These are phyloP conservation scores for Mercenaria mercenaria DNA, from an alignment of 1,140 invertebrate species.

Conservation along the genomic window DNA sequence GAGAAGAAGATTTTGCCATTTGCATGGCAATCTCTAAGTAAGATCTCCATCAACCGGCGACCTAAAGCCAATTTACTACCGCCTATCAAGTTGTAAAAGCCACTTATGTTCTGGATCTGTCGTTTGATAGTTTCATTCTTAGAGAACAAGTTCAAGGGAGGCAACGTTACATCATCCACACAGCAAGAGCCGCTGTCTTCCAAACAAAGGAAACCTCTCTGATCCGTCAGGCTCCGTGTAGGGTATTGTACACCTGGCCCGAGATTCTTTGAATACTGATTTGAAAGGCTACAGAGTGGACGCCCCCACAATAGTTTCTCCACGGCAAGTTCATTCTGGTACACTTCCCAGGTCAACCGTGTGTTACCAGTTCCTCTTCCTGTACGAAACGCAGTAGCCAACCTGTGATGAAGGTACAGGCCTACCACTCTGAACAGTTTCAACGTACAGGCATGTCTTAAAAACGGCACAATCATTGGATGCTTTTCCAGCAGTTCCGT, in stretches of 20 bases:
- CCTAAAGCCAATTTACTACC: neutral
- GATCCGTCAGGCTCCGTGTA: neutral
- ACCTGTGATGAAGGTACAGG: neutral
- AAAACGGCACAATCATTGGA: neutral
- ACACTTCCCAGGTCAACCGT: neutral
- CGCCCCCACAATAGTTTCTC: neutral
- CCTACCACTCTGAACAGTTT: neutral
- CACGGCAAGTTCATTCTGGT: neutral
- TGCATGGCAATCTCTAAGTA: neutral
- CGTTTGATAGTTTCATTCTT: neutral
- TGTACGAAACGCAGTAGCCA: too few relatives aligned
- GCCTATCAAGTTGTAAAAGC: neutral
- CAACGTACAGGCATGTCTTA: neutral
- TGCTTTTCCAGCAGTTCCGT: neutral
- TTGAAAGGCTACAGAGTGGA: neutral
- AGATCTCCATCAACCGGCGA: neutral
- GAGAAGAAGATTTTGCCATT: conserved; percentile 6
- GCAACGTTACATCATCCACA: neutral
- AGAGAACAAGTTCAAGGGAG: neutral
- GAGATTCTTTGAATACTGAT: neutral
- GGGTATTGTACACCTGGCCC: neutral
- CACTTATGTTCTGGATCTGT: neutral
- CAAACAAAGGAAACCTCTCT: neutral
- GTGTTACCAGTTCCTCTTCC: neutral
- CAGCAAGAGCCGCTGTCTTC: neutral